phyloP scores from a whole-genome alignment of 2,113 vertebrate genomes.

The Galbula dea region DNA sequence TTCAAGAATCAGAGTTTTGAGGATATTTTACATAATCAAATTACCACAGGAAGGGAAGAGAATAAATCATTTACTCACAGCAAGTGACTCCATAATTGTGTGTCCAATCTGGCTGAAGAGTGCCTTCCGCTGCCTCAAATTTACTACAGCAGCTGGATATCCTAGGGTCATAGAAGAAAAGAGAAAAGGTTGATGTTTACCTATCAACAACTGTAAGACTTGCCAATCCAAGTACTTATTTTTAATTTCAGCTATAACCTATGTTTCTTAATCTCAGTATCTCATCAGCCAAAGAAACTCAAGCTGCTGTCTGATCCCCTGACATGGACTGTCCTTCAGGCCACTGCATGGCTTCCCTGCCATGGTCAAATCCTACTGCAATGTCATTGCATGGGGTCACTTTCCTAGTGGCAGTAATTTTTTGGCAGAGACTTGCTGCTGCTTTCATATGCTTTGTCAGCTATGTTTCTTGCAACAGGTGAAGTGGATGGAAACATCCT shows the following conservation, averaged over 20 bases:
- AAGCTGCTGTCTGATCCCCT: background rate
- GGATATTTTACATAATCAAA: background rate
- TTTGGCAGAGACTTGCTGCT: background rate
- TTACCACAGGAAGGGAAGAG: background rate
- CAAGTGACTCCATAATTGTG: constrained; percentile 92
- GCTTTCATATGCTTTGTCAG: background rate
- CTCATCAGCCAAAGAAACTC: background rate
- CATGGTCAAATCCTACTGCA: background rate
- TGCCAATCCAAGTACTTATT: background rate
- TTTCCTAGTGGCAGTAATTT: background rate
- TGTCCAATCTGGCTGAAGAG: constrained; percentile 91
- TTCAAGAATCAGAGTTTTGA: background rate
- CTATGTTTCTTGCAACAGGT: background rate
- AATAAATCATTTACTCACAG: constrained; percentile 80
- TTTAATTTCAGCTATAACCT: background rate
- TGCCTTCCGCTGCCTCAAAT: constrained; percentile 83
- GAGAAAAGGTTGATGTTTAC: background rate
- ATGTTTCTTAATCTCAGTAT: background rate
- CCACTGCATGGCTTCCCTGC: background rate
- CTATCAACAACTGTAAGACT: background rate
- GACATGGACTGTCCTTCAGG: background rate
- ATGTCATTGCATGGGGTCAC: background rate
- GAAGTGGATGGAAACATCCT: background rate
- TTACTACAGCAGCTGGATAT: constrained; percentile 83
- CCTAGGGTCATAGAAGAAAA: constrained; percentile 58